Base-by-base conservation (phyloP, 2,113 vertebrate genomes). In the Notarius quadriscutis region DNA sequence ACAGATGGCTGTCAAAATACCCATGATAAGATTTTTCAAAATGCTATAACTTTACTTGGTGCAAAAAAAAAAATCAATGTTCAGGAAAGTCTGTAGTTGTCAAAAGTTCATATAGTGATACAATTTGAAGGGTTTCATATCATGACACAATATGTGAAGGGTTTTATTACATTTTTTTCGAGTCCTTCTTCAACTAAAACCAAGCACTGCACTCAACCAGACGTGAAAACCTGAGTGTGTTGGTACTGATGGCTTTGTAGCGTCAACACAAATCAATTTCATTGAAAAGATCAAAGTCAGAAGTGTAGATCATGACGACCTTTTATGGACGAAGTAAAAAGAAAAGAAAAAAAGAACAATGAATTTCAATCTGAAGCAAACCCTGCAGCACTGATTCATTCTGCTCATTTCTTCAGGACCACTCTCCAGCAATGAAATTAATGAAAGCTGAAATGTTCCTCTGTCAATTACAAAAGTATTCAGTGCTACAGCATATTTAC, bases 241-340 rank as follows among this genome's bases (percentile, higher is more conserved):
- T 99, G 89, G 95, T 92, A 41, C 97, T 95, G 0, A 99, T 97
- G 89, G 96, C 94, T 94, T 99, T 99, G 93, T 97, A 99, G 90
- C 98, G 96, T 92, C 92, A 95, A 90, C 22, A 97, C 99, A 88
- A 99, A 95, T 93, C 97, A 85, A 99, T 97, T 91, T 99, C 97
- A 93, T 97, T 96, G 95, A 98, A 98, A 93, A 99, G 96, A 94
- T 99, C 97, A 86, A 99, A 99, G 93, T 95, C 95, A 91, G 96
- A 95, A 94, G 99, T 97, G 1, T 98, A 97, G 95, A 99, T 92
- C 91, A 98, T 96, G 87, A 94, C 98, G 94, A 98, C 98, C 97
- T 99, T 96, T 96, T 94, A 27, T 92, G 94, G 95, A 96, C 91
- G 95, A 96, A 83, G 20, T 88, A 85, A 83, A 0, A 77, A 82